These are phyloP conservation scores for Dasysyrphus albostriatus DNA, from an alignment of 2,888 invertebrate genomes.

Conservation along the genomic window DNA sequence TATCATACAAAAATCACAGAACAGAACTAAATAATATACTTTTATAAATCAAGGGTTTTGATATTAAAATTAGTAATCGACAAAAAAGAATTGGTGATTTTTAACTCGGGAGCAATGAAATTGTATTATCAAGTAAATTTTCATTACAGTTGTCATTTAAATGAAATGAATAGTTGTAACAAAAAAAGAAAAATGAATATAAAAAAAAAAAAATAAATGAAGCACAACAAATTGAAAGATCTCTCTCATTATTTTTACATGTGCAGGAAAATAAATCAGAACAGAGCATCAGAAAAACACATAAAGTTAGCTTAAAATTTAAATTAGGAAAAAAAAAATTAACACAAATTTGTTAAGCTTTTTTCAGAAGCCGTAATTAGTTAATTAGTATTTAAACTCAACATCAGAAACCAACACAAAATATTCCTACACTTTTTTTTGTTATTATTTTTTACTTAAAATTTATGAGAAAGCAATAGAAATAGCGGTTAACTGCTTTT, in stretches of 20 bases:
- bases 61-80: neutral
- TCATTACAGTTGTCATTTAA: conserved; percentile 40
- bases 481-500: conserved; percentile 67
- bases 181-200: conserved; percentile 3
- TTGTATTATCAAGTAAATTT: conserved; percentile 42
- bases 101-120: conserved; percentile 44
- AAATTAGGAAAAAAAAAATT: conserved; percentile 13
- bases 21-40: neutral
- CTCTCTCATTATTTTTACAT: conserved; percentile 55
- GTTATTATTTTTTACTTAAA: conserved; percentile 4
- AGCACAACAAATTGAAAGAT: conserved; percentile 44
- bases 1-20: conserved; percentile 26
- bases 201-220: conserved; percentile 44
- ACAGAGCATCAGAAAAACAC: conserved; percentile 50
- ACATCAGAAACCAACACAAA: conserved; percentile 73
- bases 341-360: conserved; percentile 41
- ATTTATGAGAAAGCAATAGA: conserved; percentile 62
- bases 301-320: conserved; percentile 25
- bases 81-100: conserved; percentile 6
- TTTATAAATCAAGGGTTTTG: conserved; percentile 5
- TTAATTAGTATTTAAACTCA: conserved; percentile 54
- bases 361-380: conserved; percentile 49
- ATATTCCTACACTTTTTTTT: conserved; percentile 56
- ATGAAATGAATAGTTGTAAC: neutral
- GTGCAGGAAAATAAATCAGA: conserved; percentile 58